Percentiles rank a stretch among this genome's conserved stretches.
phyloP scores from a whole-genome alignment of 2,113 vertebrate genomes.

The Lanius collurio region DNA sequence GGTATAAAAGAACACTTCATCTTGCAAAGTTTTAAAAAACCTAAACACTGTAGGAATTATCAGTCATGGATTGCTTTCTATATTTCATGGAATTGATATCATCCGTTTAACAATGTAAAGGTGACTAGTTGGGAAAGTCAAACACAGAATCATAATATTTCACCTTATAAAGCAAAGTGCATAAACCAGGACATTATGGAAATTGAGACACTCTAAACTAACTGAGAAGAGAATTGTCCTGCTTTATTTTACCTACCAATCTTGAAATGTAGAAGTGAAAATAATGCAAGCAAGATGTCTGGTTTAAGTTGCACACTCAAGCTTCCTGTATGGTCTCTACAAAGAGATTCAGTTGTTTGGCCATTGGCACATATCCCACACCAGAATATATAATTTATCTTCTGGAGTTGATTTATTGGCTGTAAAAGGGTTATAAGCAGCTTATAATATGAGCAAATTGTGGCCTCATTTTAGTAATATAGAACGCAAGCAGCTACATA shows the following conservation, averaged over 20 bases:
- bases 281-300: background rate
- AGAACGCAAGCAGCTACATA: background rate
- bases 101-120: slow-evolving; percentile 12
- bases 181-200: background rate
- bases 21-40: background rate
- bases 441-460: background rate
- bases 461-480: background rate
- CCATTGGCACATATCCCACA: background rate
- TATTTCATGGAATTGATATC: slow-evolving; percentile 6
- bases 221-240: background rate
- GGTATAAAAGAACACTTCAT: background rate
- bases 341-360: background rate
- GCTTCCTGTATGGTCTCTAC: background rate
- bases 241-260: background rate
- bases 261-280: background rate
- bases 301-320: background rate
- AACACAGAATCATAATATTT: background rate
- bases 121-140: background rate
- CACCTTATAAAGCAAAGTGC: background rate
- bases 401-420: background rate
- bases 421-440: background rate
- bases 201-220: background rate
- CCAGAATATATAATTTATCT: background rate
- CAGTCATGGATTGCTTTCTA: background rate
- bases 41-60: slow-evolving; percentile 28